Conservation (phyloP, 1,140 invertebrate genomes). For the Marisa cornuarietis region DNA sequence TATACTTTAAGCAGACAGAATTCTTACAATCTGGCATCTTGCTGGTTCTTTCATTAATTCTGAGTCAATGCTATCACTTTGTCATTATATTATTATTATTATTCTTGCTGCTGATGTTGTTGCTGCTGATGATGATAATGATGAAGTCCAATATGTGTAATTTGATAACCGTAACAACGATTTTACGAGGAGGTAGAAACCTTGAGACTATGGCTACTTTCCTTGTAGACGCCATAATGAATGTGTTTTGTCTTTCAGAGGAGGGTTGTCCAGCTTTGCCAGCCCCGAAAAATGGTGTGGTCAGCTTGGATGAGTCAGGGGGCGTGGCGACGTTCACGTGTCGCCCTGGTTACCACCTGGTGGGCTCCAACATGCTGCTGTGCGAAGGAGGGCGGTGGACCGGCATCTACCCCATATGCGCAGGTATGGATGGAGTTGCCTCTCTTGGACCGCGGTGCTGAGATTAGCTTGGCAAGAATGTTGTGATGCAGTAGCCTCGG, state of each 20-base stretch:
- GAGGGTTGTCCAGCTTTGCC: conserved; percentile 33
- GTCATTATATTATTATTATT: no score
- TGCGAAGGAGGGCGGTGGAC: conserved; percentile 42
- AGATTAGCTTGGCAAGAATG: no score
- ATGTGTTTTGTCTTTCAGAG: conserved; percentile 20
- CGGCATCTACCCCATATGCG: conserved; percentile 40
- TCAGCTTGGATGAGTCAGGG: conserved; percentile 36
- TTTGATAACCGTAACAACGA: not conserved
- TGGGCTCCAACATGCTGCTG: conserved; percentile 33
- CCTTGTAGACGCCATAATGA: not conserved
- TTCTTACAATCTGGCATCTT: no score
- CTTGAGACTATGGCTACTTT: no score
- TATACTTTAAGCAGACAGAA: no score
- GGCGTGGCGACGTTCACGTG: conserved; percentile 45
- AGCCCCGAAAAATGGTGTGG: conserved; percentile 35
- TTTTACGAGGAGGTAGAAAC: not conserved
- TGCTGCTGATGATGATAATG: not conserved
- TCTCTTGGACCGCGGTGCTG: no score
- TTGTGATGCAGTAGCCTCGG: no score
- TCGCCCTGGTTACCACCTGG: conserved; percentile 40
- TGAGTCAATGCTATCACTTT: no score
- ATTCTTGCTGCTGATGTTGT: no score
- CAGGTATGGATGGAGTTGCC: conserved; percentile 28
- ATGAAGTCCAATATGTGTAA: not conserved
- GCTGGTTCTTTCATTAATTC: no score